Evolutionary conservation across 2,113 vertebrate species (phyloP), one percentile per base, ranked within the genome.

Genomic region (Actenoides hombroni): DNA sequence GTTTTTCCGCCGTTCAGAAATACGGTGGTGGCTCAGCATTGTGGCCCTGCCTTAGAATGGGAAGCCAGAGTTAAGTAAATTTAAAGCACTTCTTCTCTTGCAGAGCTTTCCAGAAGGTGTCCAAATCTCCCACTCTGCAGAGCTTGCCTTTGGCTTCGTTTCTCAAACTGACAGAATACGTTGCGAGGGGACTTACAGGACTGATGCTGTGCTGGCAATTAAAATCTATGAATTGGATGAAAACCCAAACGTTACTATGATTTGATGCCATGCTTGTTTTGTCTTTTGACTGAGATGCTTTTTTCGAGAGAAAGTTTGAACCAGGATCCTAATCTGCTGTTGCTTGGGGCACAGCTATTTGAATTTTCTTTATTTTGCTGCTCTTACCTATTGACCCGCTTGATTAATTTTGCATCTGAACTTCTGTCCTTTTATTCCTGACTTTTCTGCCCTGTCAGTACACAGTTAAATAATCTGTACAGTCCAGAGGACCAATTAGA

Each of bases 361-460:
- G 54, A 60, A 2, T 23, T 33, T 83, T 86, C 86, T 88, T 91
- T 92, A 18, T 65, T 92, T 86, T 87, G 46, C 61, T 91, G 51
- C 31, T 95, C 61, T 91, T 95, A 93, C 91, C 93, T 96, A 11
- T 92, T 96, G 83, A 97, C 56, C 90, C 93, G 81, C 90, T 94
- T 85, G 90, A 74, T 96, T 95, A 94, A 96, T 96, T 97, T 94
- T 76, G 60, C 92, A 40, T 92, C 77, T 93, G 59, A 96, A 88
- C 61, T 91, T 82, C n/a, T 81, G 40, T 86, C 89, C 29, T 88
- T 91, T 89, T 92, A 73, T 82, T 95, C 63, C 35, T 85, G 69
- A 64, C 31, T 83, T 80, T 76, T 74, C 57, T 97, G 56, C 83
- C 79, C 91, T 95, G 31, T 85, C 85, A 87, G 77, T 94, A 91